phyloP scores from a whole-genome alignment of 1,140 invertebrate genomes.

The Hormaphis cornu region DNA sequence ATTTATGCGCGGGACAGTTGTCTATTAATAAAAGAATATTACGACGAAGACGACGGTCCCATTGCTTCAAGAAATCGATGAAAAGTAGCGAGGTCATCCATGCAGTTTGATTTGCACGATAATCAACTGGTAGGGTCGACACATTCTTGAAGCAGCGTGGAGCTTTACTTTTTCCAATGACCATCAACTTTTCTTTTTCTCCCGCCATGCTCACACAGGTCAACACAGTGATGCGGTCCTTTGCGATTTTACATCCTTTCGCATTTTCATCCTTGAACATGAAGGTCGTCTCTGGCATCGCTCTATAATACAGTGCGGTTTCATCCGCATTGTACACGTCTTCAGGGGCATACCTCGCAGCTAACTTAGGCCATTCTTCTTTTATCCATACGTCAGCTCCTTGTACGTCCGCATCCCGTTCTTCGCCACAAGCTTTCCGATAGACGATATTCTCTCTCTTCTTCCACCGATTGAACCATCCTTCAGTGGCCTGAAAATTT shows the following conservation, averaged over 20 bases:
- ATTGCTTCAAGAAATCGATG: background rate
- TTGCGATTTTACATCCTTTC: background rate
- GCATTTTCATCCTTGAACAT: slow-evolving; percentile 13
- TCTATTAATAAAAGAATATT: background rate
- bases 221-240: slow-evolving; percentile 35
- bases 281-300: background rate
- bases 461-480: slow-evolving; percentile 36
- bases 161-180: slow-evolving; percentile 6
- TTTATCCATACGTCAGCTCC: background rate
- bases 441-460: slow-evolving; percentile 41
- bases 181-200: slow-evolving; percentile 13
- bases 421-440: background rate
- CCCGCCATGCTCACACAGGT: slow-evolving; percentile 32
- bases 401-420: background rate
- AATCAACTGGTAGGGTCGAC: background rate
- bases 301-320: background rate
- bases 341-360: background rate
- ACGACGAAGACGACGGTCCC: background rate
- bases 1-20: background rate
- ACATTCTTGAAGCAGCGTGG: slow-evolving; percentile 21
- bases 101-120: slow-evolving; percentile 7
- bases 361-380: background rate
- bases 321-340: background rate
- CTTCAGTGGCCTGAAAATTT: slow-evolving; percentile 13
- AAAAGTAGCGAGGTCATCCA: slow-evolving; percentile 12